Evolutionary conservation across 2,888 invertebrate species (phyloP), one percentile per base, ranked within the genome.

Genomic region (Ormyrus pomaceus): DNA sequence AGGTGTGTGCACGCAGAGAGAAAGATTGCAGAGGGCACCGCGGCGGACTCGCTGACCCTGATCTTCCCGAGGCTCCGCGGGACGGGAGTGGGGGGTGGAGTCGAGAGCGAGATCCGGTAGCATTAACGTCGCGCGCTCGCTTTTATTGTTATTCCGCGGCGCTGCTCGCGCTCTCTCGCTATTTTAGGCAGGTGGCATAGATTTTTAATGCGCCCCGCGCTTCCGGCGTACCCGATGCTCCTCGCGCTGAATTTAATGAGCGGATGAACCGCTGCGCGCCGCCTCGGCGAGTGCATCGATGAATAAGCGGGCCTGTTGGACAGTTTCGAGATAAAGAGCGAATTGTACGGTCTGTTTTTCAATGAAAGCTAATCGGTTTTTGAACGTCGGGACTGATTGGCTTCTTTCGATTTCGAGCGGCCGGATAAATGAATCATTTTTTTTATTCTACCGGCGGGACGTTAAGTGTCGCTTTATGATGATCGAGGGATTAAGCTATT

Each of bases 11-110:
- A 6, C 34, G 9, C 45, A 19, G 4, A 10, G 4, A 10, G 34
- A 19, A 66, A 10, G 51, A 51, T 66, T 45, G 62, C n/a, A 7
- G 48, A 2, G 51, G 13, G 7, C 46, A 34, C 2, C 46, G 11
- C n/a, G 19, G 9, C 53, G 62, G 45, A 65, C 66, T 78, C 58
- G 59, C 51, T 78, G 72, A 66, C 72, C 66, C 71, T 72, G 77
- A 77, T 77, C 77, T 66, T 53, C 56, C 56, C 53, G 7, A 45
- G 51, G 51, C n/a, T 7, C 10, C 2, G 19, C 45, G 46, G 0
- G 62, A 11, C 9, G 5, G 11, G 11, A 59, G 34, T 58, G 8
- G 10, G 48, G 1, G n/a, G 55, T 2, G 68, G 13, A 53, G 53
- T 53, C 10, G 7, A 10, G 53, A 5, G 1, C 10, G 7, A 10